A percentile compares a stretch with the other conserved stretches of the same genome.
Evolutionary conservation across 2,888 invertebrate species (phyloP).

Genomic region (Eupelmus urozonus): DNA sequence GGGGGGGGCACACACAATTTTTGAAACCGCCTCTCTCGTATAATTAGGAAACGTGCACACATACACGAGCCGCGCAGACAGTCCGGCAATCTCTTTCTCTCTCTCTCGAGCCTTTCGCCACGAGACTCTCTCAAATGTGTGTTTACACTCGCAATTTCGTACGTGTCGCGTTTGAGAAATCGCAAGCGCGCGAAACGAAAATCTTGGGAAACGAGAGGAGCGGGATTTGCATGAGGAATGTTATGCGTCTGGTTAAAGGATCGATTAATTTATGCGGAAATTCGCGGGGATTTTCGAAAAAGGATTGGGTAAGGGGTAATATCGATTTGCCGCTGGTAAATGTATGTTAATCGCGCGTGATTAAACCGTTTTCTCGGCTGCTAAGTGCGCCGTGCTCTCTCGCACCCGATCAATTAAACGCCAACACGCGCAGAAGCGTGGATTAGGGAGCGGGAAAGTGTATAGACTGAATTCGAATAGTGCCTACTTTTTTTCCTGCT

Average conservation of each 20-base stretch:
- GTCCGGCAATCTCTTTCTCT: constrained; percentile 23
- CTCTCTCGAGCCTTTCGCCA: constrained; percentile 48
- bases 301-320: too few species aligned
- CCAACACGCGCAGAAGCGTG: too few species aligned
- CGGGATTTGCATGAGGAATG: constrained; percentile 9
- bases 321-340: too few species aligned
- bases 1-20: constrained; percentile 58
- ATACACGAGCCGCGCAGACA: neutral
- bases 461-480: too few species aligned
- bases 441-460: too few species aligned
- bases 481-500: too few species aligned
- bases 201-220: constrained; percentile 32
- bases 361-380: too few species aligned
- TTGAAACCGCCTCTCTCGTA: constrained; percentile 69
- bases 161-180: constrained; percentile 46
- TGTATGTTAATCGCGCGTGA: too few species aligned
- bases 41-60: constrained; percentile 54
- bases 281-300: too few species aligned
- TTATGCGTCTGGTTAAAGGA: too few species aligned
- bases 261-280: constrained; percentile 27
- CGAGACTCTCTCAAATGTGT: neutral
- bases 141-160: neutral
- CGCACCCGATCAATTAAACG: too few species aligned
- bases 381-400: too few species aligned
- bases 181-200: constrained; percentile 41